Evolutionary conservation across 2,113 vertebrate genomes (phyloP).

Genomic region (Pituophis catenifer): DNA sequence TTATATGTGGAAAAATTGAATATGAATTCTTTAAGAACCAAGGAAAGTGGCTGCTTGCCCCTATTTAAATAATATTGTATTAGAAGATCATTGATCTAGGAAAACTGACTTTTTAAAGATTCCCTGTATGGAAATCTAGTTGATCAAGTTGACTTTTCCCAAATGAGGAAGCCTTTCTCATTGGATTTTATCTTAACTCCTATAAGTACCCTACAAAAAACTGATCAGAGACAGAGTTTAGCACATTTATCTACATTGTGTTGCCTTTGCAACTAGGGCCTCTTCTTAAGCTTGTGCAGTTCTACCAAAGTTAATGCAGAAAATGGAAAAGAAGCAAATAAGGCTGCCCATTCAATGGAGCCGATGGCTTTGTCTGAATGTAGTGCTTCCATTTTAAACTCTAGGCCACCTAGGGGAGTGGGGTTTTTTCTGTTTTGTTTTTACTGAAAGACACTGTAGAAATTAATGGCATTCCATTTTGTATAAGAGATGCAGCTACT

Average conservation of each 20-base stretch:
- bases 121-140: neutral
- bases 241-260: neutral
- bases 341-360: neutral
- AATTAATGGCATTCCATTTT: neutral
- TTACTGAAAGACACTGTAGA: neutral
- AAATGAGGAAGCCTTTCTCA: neutral
- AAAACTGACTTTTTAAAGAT: neutral
- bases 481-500: neutral
- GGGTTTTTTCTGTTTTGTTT: neutral
- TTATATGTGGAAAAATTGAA: neutral
- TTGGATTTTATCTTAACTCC: neutral
- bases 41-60: neutral
- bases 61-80: neutral
- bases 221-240: neutral
- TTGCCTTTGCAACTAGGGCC: neutral
- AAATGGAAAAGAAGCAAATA: neutral
- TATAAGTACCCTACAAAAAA: neutral
- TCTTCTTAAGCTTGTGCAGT: neutral
- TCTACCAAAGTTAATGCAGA: neutral
- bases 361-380: neutral
- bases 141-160: neutral
- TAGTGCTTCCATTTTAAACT: neutral
- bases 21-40: neutral
- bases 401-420: neutral
- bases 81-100: neutral